Conservation (phyloP, 2,888 invertebrate genomes). For the Polyommatus iphigenia region DNA sequence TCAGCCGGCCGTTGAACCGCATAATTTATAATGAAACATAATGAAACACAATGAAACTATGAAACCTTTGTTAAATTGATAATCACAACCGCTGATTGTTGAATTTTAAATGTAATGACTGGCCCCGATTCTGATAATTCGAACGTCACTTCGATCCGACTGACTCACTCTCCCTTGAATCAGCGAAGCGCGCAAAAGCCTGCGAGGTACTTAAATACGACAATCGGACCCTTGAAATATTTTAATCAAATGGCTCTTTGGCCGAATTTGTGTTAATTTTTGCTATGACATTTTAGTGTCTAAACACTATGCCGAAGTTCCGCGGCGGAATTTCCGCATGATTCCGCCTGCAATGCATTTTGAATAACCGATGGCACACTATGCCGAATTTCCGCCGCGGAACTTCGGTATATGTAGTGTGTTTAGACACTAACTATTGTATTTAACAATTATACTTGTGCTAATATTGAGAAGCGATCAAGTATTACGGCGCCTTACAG, state of each 20-base stretch:
- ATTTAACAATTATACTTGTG: neutral
- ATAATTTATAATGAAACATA: neutral
- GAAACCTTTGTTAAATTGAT: conserved; percentile 20
- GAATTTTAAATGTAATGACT: neutral
- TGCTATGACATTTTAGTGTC: no score
- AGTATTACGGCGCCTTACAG: neutral
- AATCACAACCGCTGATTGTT: neutral
- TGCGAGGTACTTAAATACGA: no score
- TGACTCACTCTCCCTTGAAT: neutral
- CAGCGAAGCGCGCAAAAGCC: neutral
- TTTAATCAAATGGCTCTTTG: no score
- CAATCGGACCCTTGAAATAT: no score
- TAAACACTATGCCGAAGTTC: no score
- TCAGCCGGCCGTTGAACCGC: conserved; percentile 45
- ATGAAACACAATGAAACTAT: conserved; percentile 7
- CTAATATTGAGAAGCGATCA: neutral
- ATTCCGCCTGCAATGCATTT: no score
- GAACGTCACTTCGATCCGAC: neutral
- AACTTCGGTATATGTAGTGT: no score
- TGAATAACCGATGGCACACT: no score
- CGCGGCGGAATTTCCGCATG: no score
- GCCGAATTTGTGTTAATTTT: no score
- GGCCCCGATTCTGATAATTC: neutral
- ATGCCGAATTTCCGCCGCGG: no score
- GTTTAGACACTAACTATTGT: no score